phyloP scores from a whole-genome alignment of 2,888 invertebrate species.

The Sympetrum striolatum region DNA sequence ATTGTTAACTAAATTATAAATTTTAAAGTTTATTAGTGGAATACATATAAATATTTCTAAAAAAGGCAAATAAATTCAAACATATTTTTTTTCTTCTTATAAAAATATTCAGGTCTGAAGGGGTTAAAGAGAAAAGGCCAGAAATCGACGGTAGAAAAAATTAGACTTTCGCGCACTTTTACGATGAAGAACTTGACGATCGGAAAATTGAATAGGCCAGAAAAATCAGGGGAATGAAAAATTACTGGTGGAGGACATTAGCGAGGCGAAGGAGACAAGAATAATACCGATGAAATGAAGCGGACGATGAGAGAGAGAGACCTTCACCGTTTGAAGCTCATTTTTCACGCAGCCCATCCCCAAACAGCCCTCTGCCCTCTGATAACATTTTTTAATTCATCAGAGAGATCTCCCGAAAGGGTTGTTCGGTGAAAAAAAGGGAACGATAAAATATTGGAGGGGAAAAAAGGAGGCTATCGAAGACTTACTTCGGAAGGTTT shows the following conservation, averaged over 20 bases:
- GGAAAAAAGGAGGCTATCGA: no score
- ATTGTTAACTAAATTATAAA: no score
- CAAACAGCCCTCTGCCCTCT: not conserved
- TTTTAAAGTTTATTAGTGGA: no score
- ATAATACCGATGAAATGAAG: not conserved
- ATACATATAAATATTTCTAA: no score
- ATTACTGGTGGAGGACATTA: not conserved
- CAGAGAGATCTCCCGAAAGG: not conserved
- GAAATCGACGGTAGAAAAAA: not conserved
- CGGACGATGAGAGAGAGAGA: not conserved
- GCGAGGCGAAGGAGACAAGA: not conserved
- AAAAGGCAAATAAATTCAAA: no score
- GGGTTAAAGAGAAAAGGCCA: not conserved
- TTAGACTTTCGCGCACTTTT: not conserved
- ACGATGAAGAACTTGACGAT: not conserved
- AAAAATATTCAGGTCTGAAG: no score
- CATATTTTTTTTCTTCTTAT: no score
- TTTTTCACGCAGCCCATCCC: not conserved
- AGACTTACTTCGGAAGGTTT: no score
- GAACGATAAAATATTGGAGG: no score
- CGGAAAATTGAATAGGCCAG: not conserved
- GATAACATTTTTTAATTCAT: not conserved
- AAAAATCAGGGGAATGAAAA: not conserved
- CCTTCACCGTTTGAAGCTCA: not conserved
- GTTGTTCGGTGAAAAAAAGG: not conserved